Conservation (phyloP, 2,797 vertebrate species). For the Masticophis lateralis region DNA sequence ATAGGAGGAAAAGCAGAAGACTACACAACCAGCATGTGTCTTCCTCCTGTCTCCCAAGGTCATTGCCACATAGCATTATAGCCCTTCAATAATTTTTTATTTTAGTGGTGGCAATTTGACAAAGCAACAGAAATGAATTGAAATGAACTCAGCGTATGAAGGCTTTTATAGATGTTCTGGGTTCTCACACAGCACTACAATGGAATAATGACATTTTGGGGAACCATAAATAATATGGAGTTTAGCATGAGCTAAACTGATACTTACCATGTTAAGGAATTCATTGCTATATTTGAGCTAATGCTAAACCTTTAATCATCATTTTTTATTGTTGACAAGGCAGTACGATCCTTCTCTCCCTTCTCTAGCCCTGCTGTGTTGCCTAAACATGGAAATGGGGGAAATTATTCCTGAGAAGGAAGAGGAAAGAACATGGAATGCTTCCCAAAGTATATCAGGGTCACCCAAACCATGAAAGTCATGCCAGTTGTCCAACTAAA, state of each 20-base stretch:
- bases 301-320: not conserved
- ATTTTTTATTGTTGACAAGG: not conserved
- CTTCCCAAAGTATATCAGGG: not conserved
- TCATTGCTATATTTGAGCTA: not conserved
- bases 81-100: not conserved
- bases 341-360: not conserved
- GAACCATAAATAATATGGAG: not conserved
- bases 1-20: not conserved
- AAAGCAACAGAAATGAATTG: too few species aligned
- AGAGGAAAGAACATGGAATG: not conserved
- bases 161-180: not conserved
- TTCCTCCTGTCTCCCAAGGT: not conserved
- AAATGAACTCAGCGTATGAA: not conserved
- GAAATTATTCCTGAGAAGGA: not conserved
- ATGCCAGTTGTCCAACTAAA: not conserved
- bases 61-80: not conserved
- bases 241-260: not conserved
- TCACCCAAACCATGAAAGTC: not conserved
- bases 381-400: not conserved
- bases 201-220: not conserved
- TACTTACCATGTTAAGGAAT: not conserved
- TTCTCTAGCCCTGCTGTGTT: not conserved
- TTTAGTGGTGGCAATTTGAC: not conserved
- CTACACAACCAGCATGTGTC: not conserved
- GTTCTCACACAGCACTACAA: not conserved